Conservation (phyloP, 2,888 invertebrate genomes). For the Sthenelais limicola region DNA sequence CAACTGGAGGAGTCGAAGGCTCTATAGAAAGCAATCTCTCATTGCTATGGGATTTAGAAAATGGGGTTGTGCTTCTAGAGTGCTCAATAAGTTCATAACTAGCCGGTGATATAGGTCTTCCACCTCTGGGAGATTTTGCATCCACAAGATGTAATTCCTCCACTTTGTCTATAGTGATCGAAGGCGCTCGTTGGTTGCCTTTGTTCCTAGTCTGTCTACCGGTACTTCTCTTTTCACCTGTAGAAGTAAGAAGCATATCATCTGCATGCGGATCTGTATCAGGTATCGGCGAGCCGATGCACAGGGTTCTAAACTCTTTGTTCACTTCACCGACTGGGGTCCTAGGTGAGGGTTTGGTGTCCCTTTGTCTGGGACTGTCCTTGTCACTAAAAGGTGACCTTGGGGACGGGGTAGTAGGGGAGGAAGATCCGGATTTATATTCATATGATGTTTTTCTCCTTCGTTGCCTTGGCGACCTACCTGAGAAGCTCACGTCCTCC, state of each 20-base stretch:
- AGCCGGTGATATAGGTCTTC: neutral
- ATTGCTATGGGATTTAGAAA: neutral
- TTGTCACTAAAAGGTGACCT: neutral
- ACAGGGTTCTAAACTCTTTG: constrained; percentile 13
- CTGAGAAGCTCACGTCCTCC: neutral
- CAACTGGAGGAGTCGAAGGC: constrained; percentile 11
- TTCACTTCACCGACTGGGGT: neutral
- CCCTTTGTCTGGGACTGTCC: no score
- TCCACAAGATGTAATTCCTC: neutral
- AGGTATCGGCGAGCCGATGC: constrained; percentile 12
- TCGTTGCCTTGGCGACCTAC: neutral
- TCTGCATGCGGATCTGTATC: constrained; percentile 4
- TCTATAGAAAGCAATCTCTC: neutral
- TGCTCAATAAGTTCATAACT: constrained; percentile 10
- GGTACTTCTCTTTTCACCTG: neutral
- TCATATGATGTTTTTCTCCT: constrained; percentile 3
- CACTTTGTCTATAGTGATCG: constrained; percentile 5
- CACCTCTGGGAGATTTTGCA: neutral
- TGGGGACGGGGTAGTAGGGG: constrained; percentile 6
- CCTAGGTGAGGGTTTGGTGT: neutral
- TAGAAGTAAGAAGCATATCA: neutral
- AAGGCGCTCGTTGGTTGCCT: no score
- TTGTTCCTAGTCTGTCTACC: neutral
- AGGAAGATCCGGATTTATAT: neutral
- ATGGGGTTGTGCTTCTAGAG: neutral